Percentiles rank a stretch among this genome's conserved stretches.
These are phyloP conservation scores for Acrobasis consociella DNA, from an alignment of 2,888 invertebrate genomes.

Conservation along the genomic window DNA sequence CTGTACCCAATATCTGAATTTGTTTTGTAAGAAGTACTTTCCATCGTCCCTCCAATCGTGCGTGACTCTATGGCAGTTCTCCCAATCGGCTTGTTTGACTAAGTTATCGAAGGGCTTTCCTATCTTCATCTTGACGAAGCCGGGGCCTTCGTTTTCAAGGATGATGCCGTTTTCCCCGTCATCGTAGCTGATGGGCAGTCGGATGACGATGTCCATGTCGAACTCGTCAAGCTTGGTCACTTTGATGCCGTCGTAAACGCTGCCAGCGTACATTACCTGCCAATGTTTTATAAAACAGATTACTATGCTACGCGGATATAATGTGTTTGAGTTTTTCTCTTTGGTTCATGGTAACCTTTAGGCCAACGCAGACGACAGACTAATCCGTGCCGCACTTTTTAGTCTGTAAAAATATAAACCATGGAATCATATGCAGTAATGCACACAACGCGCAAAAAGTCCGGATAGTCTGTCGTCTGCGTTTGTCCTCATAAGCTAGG, in stretches of 20 bases:
- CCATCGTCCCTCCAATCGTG: conserved; percentile 69
- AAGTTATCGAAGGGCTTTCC: conserved; percentile 58
- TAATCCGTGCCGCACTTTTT: too few relatives aligned
- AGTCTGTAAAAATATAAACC: too few relatives aligned
- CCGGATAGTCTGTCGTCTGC: too few relatives aligned
- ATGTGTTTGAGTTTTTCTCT: too few relatives aligned
- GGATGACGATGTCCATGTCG: conserved; percentile 83
- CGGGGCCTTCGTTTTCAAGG: conserved; percentile 65
- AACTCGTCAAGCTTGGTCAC: conserved; percentile 83
- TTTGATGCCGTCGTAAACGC: conserved; percentile 84
- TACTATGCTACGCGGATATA: too few relatives aligned
- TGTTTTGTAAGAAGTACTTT: conserved; percentile 71
- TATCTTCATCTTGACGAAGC: conserved; percentile 72
- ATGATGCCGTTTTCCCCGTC: conserved; percentile 61
- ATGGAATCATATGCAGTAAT: too few relatives aligned
- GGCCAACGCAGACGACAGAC: too few relatives aligned
- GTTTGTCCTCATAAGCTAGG: not conserved
- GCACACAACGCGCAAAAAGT: too few relatives aligned
- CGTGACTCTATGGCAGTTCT: conserved; percentile 63
- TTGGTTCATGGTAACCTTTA: too few relatives aligned
- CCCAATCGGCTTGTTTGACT: conserved; percentile 63
- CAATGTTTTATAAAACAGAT: too few relatives aligned
- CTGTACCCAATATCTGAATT: conserved; percentile 81
- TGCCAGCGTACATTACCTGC: conserved; percentile 78
- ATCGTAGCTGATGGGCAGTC: conserved; percentile 72